Percentiles rank a stretch among this genome's conserved stretches.
Evolutionary conservation across 1,140 invertebrate species (phyloP).

Genomic region (Leptinotarsa defecta): DNA sequence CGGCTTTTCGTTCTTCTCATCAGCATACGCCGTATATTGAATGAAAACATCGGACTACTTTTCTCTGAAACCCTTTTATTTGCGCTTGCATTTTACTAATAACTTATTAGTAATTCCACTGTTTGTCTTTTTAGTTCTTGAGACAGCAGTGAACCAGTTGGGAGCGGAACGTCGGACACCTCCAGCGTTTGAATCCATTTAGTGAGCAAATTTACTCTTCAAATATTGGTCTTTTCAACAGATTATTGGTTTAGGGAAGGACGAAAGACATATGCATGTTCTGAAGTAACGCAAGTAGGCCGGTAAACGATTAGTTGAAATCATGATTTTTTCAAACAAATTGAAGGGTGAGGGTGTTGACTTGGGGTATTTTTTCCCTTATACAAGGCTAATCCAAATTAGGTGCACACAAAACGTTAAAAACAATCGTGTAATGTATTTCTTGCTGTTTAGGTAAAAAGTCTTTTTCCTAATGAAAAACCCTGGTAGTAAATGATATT

Average conservation of each 20-base stretch:
- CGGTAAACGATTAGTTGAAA: no score
- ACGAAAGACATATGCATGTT: slow-evolving; percentile 11
- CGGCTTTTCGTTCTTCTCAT: background rate
- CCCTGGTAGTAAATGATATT: no score
- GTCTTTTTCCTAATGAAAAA: no score
- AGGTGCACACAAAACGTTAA: no score
- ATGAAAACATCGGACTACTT: background rate
- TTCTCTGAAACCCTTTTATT: background rate
- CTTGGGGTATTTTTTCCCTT: no score
- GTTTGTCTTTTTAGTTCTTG: slow-evolving; percentile 18
- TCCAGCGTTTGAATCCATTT: slow-evolving; percentile 48
- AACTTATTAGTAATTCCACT: slow-evolving; percentile 11
- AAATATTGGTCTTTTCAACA: slow-evolving; percentile 42
- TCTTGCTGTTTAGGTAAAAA: no score
- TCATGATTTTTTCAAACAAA: no score
- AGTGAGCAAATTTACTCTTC: slow-evolving; percentile 45
- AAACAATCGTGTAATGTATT: no score
- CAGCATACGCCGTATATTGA: background rate
- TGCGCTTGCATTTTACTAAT: slow-evolving; percentile 14
- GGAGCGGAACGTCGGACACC: slow-evolving; percentile 40
- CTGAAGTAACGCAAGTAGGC: background rate
- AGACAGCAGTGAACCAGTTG: slow-evolving; percentile 19
- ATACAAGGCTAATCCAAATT: no score
- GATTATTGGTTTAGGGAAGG: slow-evolving; percentile 49
- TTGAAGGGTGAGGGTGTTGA: no score